Evolutionary conservation across 2,888 invertebrate species (phyloP), one percentile per base, ranked within the genome.

Genomic region (Caenorhabditis sinica): DNA sequence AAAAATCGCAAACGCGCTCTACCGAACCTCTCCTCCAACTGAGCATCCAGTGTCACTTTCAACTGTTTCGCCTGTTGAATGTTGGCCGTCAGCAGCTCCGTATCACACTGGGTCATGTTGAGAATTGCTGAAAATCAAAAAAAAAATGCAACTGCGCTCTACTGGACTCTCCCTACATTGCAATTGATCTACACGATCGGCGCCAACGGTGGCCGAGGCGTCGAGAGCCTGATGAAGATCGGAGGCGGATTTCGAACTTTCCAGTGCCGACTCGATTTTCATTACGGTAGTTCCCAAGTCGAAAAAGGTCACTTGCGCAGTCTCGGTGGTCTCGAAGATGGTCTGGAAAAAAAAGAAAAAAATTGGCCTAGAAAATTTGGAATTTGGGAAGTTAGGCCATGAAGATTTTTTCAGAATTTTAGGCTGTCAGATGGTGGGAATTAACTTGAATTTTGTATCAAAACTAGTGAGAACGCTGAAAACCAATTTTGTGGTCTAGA

Each of bases 241-340:
- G 1, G 71, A 68, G 15, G 60, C 40, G n/a, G 73, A 73, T 20
- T 81, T 84, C 8, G 66, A 61, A 43, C 13, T 51, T 23, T 84
- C 76, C 25, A 81, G 30, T 5, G 76, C 76, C 51, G 73, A 73
- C 20, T 88, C 89, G 28, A 90, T 83, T 75, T 88, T 88, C 79
- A 90, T 86, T 5, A 89, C 63, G 13, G 88, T 90, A 4, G 90
- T 90, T 23, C 87, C 85, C 28, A 89, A 68, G 36, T 90, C 89
- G 36, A 90, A 58, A 53, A 76, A 60, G 2, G 87, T 76, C 2
- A 82, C 79, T 65, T 90, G 84, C 0, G 61, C 51, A 13, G 73
- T 73, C 49, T 80, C 76, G 13, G 65, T 25, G 0, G 53, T 63
- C 51, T 86, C 85, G 79, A 86, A 89, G 5, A 82, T 58, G 15